Percentiles rank a stretch among this genome's conserved stretches.
Conservation (phyloP, 2,797 vertebrate species). For the Cyclopterus lumpus region DNA sequence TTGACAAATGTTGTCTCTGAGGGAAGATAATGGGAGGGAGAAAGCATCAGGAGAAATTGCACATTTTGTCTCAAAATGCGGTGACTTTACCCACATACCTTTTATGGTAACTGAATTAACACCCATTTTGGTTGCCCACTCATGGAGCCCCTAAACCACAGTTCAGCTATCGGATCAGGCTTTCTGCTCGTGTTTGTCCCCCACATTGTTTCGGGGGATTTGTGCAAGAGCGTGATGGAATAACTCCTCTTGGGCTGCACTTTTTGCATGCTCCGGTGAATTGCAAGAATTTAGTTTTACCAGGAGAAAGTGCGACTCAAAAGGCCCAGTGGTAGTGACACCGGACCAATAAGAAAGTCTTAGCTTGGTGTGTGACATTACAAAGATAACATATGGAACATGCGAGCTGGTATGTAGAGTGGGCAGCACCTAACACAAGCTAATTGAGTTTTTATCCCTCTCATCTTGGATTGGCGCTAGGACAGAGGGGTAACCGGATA, state of each 20-base stretch:
- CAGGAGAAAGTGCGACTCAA: conserved; percentile 45
- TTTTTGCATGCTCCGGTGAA: conserved; percentile 57
- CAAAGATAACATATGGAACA: conserved; percentile 29
- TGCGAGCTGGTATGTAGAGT: conserved; percentile 19
- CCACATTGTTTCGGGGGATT: conserved; percentile 70
- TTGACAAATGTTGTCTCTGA: conserved; percentile 28
- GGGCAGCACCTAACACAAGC: conserved; percentile 42
- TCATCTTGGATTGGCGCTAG: conserved; percentile 71
- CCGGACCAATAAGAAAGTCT: conserved; percentile 1
- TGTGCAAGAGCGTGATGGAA: conserved; percentile 50
- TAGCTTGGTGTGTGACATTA: conserved; percentile 32
- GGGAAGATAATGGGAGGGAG: background rate
- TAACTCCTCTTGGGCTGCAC: conserved; percentile 63
- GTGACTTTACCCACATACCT: conserved; percentile 14
- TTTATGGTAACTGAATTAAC: conserved; percentile 13
- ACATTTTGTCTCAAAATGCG: conserved; percentile 20
- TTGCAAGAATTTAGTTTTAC: conserved; percentile 69
- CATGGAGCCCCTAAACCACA: conserved; percentile 34
- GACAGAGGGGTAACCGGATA: conserved; percentile 79
- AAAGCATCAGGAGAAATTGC: background rate
- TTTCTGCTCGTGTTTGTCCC: conserved; percentile 54
- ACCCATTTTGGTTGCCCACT: conserved; percentile 34
- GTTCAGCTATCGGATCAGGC: conserved; percentile 58
- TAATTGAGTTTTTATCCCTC: conserved; percentile 79
- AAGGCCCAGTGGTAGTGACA: conserved; percentile 22